Evolutionary conservation across 1,140 invertebrate genomes (phyloP).

Genomic region (Drosophila triauraria): DNA sequence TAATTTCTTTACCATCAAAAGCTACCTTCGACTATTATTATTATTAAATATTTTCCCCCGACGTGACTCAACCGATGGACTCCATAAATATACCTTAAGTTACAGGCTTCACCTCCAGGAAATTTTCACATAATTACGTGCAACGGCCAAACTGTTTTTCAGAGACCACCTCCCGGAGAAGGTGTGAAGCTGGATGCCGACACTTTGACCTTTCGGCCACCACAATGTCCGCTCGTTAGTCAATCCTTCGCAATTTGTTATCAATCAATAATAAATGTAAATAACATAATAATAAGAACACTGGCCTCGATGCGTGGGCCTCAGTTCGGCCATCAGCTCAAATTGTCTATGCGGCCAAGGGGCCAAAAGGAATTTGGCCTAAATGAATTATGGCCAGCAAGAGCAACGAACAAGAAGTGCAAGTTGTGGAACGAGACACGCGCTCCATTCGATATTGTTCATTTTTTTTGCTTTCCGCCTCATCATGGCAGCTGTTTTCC

Average conservation of each 20-base stretch:
- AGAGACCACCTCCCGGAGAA: not conserved
- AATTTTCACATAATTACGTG: slow-evolving; percentile 62
- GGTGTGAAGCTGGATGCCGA: slow-evolving; percentile 38
- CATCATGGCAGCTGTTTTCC: slow-evolving; percentile 75
- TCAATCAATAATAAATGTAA: slow-evolving; percentile 83
- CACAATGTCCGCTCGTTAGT: slow-evolving; percentile 79
- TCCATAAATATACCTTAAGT: slow-evolving; percentile 7
- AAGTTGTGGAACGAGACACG: slow-evolving; percentile 47
- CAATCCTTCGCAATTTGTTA: slow-evolving; percentile 75
- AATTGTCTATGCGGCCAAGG: slow-evolving; percentile 31
- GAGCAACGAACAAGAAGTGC: slow-evolving; percentile 7
- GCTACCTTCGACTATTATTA: not conserved
- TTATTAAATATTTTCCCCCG: too few species aligned
- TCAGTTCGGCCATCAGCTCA: slow-evolving; percentile 44
- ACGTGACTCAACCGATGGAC: slow-evolving; percentile 4
- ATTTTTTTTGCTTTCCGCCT: slow-evolving; percentile 50
- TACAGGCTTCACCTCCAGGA: not conserved
- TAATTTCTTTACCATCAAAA: not conserved
- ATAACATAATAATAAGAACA: slow-evolving; percentile 72
- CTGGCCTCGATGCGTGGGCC: slow-evolving; percentile 22
- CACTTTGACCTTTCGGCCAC: slow-evolving; percentile 74
- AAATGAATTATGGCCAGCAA: slow-evolving; percentile 65
- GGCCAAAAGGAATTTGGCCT: slow-evolving; percentile 40
- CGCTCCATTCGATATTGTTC: slow-evolving; percentile 58
- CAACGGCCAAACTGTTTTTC: slow-evolving; percentile 19